These are phyloP conservation scores for Dromius quadrimaculatus DNA, from an alignment of 2,888 invertebrate species.

Conservation along the genomic window DNA sequence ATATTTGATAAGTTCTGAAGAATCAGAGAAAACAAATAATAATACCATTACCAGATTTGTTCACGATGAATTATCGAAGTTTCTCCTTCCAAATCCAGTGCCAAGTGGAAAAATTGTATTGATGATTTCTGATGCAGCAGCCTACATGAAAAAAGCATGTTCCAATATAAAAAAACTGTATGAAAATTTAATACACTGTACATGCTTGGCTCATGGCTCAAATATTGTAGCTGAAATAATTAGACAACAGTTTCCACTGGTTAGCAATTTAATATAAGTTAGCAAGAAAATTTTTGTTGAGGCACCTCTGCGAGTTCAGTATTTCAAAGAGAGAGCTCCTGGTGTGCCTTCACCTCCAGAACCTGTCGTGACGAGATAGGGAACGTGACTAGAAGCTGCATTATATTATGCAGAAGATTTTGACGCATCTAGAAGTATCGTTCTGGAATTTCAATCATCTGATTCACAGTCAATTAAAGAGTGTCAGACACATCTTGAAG, in stretches of 20 bases:
- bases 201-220: constrained; percentile 59
- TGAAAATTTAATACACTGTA: constrained; percentile 58
- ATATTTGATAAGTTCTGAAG: not conserved
- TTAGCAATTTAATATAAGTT: constrained; percentile 57
- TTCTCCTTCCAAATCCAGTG: not conserved
- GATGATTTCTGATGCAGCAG: not conserved
- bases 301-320: constrained; percentile 56
- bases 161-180: constrained; percentile 57
- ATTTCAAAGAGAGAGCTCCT: constrained; percentile 54
- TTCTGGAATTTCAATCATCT: not conserved
- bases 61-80: not conserved
- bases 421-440: not conserved
- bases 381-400: not conserved
- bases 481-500: not conserved
- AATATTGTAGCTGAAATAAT: constrained; percentile 58
- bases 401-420: constrained; percentile 57
- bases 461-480: not conserved
- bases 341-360: not conserved
- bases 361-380: constrained; percentile 54
- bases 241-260: constrained; percentile 55
- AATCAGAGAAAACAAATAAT: constrained; percentile 6
- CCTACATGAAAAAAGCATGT: constrained; percentile 53
- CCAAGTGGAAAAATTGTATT: not conserved
- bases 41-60: not conserved
- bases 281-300: constrained; percentile 60